These are phyloP conservation scores for Variabilichromis moorii DNA, from an alignment of 2,113 vertebrate genomes.

Conservation along the genomic window DNA sequence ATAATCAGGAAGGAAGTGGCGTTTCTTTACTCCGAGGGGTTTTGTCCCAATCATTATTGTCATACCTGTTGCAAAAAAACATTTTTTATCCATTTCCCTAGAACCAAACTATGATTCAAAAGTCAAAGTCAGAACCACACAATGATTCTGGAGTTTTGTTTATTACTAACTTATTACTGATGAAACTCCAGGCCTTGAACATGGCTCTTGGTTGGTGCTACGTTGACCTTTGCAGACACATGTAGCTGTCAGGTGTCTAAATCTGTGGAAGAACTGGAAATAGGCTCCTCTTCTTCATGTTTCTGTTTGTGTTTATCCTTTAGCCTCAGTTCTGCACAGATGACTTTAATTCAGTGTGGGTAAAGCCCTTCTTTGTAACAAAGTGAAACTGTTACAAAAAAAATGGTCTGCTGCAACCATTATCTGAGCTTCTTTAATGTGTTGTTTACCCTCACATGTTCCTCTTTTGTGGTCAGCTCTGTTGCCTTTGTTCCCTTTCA, in stretches of 20 bases:
- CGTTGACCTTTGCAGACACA: background rate
- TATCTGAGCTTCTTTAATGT: background rate
- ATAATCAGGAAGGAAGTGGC: background rate
- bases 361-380: background rate
- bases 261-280: background rate
- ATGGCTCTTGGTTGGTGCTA: background rate
- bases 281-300: background rate
- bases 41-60: background rate
- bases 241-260: background rate
- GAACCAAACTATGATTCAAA: background rate
- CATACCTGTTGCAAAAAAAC: background rate
- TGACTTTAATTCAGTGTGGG: background rate
- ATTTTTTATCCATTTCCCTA: background rate
- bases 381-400: background rate
- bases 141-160: background rate
- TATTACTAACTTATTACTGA: background rate
- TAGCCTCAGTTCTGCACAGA: background rate
- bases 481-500: background rate
- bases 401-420: background rate
- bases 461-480: background rate
- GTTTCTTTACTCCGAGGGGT: background rate
- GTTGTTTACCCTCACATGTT: background rate
- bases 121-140: background rate
- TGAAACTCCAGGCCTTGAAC: background rate
- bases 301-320: background rate